Evolutionary conservation across 2,113 vertebrate genomes (phyloP), one percentile per base, ranked within the genome.

Genomic region (Chiloscyllium plagiosum): DNA sequence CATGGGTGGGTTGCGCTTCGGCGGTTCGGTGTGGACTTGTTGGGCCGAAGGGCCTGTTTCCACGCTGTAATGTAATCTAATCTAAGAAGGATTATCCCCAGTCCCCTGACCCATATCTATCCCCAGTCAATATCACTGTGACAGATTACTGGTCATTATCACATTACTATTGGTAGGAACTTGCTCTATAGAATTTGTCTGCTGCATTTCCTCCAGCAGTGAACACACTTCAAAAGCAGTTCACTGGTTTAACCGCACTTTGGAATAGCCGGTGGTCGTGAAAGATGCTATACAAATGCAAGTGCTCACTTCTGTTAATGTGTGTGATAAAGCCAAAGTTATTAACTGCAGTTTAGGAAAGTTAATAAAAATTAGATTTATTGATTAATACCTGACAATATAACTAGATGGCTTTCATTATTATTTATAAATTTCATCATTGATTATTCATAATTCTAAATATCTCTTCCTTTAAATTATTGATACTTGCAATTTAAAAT

Each of bases 321-420:
- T 29, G 22, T 2, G 0, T 33, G 50, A 26, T 56, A 17, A n/a
- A 92, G n/a, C 56, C 17, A 37, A 20, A 13, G 26, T 33, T 92
- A 61, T 3, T 56, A 26, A n/a, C 12, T 20, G 29, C 12, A 92
- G 50, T 56, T 89, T 29, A 89, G 29, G 56, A 65, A 92, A 61
- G 20, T 3, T 19, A 33, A 29, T 56, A 61, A 61, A 26, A 89
- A 90, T 19, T 33, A 61, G 87, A 65, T 61, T n/a, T n/a, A 92
- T 92, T 92, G 29, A 92, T 19, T 66, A 66, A 93, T 93, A 93
- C 22, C 66, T 66, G 22, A 42, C 33, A 93, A 92, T 92, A 92
- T 37, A 65, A 7, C 56, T 66, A 65, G 33, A 37, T 33, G 17
- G 3, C 6, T 37, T 66, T 93, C 37, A 68, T 37, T 93, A 37